phyloP scores from a whole-genome alignment of 2,888 invertebrate species.

The Cryptocheilus praepositus region DNA sequence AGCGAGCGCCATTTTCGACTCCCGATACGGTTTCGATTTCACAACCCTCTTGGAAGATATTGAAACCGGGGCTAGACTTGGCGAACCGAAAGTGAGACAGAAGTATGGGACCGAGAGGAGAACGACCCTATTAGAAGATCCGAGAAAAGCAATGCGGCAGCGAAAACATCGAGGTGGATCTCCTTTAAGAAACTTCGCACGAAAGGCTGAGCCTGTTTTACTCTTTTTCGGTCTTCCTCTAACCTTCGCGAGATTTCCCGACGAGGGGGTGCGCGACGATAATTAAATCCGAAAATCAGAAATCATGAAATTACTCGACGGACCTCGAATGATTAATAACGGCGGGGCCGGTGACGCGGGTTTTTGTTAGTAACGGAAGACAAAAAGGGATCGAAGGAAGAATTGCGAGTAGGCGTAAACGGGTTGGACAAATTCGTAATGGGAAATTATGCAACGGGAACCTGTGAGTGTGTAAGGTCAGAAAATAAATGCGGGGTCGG shows the following conservation, averaged over 20 bases:
- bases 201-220: slow-evolving; percentile 28
- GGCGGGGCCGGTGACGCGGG: slow-evolving; percentile 25
- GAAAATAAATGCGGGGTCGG: too few species aligned
- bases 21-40: background rate
- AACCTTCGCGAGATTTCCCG: background rate
- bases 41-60: slow-evolving; percentile 8
- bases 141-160: slow-evolving; percentile 52
- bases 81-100: slow-evolving; percentile 24
- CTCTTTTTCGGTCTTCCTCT: background rate
- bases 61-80: slow-evolving; percentile 27
- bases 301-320: too few species aligned
- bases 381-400: too few species aligned
- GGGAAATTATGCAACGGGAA: too few species aligned
- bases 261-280: too few species aligned
- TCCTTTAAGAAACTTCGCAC: slow-evolving; percentile 59
- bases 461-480: too few species aligned
- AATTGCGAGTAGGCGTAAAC: too few species aligned
- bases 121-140: slow-evolving; percentile 56
- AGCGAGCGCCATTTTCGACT: slow-evolving; percentile 1
- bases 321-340: too few species aligned
- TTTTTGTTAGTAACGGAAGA: slow-evolving; percentile 1
- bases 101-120: slow-evolving; percentile 38
- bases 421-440: too few species aligned
- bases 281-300: too few species aligned
- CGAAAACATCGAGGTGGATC: slow-evolving; percentile 55